A percentile compares a stretch with the other conserved stretches of the same genome.
phyloP scores from a whole-genome alignment of 2,888 invertebrate species.

The Psococerastis gibbosa region DNA sequence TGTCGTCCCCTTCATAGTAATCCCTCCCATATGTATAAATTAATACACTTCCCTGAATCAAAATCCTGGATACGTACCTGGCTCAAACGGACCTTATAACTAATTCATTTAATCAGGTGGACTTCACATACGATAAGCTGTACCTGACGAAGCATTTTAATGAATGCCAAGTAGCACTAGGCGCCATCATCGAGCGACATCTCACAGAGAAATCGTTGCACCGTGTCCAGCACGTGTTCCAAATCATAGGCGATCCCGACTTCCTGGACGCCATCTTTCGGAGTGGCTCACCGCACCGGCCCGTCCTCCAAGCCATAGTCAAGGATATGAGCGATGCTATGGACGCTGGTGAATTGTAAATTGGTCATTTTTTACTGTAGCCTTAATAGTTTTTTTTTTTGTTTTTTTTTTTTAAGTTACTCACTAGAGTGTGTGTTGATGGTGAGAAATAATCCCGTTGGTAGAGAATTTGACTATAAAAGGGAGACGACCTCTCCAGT shows the following conservation, averaged over 20 bases:
- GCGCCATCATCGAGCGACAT: slow-evolving; percentile 54
- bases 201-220: slow-evolving; percentile 67
- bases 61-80: no score
- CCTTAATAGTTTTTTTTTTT: no score
- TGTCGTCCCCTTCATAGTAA: no score
- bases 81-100: no score
- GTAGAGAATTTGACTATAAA: no score
- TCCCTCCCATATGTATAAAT: no score
- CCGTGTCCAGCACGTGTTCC: slow-evolving; percentile 59
- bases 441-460: no score
- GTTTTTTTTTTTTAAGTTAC: no score
- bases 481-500: no score
- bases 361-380: no score
- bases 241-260: slow-evolving; percentile 24
- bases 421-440: no score
- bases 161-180: slow-evolving; percentile 59
- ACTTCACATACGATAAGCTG: slow-evolving; percentile 68
- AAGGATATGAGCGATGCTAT: slow-evolving; percentile 28
- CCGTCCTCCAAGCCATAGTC: slow-evolving; percentile 27
- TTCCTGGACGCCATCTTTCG: slow-evolving; percentile 33
- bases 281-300: slow-evolving; percentile 26
- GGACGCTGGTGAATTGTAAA: slow-evolving; percentile 25
- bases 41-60: no score
- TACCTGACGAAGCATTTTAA: slow-evolving; percentile 61
- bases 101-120: slow-evolving; percentile 31